Evolutionary conservation across 2,113 vertebrate species (phyloP).

Genomic region (Cryptotis parvus): DNA sequence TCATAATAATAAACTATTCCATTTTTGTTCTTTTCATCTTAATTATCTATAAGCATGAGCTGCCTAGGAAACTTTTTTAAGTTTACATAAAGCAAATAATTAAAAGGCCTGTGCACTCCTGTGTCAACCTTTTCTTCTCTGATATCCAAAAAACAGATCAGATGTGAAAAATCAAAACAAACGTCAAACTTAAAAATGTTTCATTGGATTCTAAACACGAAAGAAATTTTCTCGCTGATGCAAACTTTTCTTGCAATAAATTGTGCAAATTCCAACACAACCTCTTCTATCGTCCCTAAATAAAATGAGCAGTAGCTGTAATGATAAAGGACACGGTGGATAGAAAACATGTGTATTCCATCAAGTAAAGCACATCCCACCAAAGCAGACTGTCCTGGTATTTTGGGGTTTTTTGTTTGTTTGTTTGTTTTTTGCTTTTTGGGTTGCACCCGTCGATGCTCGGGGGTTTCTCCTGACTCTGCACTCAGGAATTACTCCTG

Average conservation of each 20-base stretch:
- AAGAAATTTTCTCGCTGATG: conserved; percentile 55
- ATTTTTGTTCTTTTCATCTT: conserved; percentile 41
- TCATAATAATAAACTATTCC: conserved; percentile 39
- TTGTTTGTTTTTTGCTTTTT: too few relatives aligned
- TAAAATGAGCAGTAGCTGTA: conserved; percentile 14
- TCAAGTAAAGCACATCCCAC: too few relatives aligned
- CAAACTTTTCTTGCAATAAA: conserved; percentile 37
- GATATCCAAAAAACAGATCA: conserved; percentile 61
- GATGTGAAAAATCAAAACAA: conserved; percentile 67
- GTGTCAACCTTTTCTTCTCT: conserved; percentile 54
- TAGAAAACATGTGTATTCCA: background rate
- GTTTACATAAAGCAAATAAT: conserved; percentile 31
- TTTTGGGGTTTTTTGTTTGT: too few relatives aligned
- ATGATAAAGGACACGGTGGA: background rate
- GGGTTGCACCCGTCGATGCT: too few relatives aligned
- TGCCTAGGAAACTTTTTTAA: conserved; percentile 20
- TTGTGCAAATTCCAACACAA: conserved; percentile 35
- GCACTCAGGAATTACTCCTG: too few relatives aligned
- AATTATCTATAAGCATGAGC: conserved; percentile 53
- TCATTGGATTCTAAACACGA: conserved; percentile 55
- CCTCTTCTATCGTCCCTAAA: background rate
- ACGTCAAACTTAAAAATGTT: conserved; percentile 55
- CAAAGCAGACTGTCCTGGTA: too few relatives aligned
- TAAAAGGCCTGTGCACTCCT: conserved; percentile 7
- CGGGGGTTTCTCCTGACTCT: too few relatives aligned